Evolutionary conservation across 2,797 vertebrate genomes (phyloP), one percentile per base, ranked within the genome.

Genomic region (Odontamblyopus lacepedii): DNA sequence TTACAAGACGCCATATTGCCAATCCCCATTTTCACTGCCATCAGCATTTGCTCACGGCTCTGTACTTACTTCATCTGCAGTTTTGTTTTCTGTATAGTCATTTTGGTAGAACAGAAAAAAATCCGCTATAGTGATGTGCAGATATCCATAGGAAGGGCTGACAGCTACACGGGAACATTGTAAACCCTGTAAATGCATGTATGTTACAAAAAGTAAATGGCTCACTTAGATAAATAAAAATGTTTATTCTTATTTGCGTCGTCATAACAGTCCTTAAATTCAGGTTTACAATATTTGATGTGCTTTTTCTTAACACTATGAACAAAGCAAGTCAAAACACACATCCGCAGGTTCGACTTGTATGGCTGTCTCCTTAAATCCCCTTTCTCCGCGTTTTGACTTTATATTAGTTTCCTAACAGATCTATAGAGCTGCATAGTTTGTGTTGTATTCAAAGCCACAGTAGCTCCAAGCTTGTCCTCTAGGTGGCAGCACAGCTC

Each of bases 171-270:
- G 35, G 35, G 9, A 48, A 48, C 44, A 53, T 7, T 19, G 19
- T 1, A 53, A 53, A 53, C 19, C n/a, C 5, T 55, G 19, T n/a
- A n/a, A 41, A 41, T 5, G 32, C 8, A 55, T 15, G 4, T 32
- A n/a, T 8, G 62, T 63, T 61, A 6, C 3, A 38, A 68, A 70
- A 5, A 16, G 30, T 19, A 67, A 13, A 65, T 48, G 30, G 1
- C 2, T 70, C 55, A 2, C 69, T 66, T 90, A 89, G 76, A 83
- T 84, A 90, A 91, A 91, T 88, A 86, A 50, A 66, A 66, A 75
- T 89, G 75, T 91, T 91, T 89, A 88, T 87, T 89, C 55, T 84
- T 71, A 76, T 74, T 71, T 73, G 73, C 82, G 26, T 72, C 57
- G 65, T 79, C 61, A 38, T 74, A 82, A 88, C 85, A 87, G 83